Percentiles rank a stretch among this genome's conserved stretches.
Conservation (phyloP, 2,113 vertebrate genomes). For the Brachyhypopomus occidentalis region DNA sequence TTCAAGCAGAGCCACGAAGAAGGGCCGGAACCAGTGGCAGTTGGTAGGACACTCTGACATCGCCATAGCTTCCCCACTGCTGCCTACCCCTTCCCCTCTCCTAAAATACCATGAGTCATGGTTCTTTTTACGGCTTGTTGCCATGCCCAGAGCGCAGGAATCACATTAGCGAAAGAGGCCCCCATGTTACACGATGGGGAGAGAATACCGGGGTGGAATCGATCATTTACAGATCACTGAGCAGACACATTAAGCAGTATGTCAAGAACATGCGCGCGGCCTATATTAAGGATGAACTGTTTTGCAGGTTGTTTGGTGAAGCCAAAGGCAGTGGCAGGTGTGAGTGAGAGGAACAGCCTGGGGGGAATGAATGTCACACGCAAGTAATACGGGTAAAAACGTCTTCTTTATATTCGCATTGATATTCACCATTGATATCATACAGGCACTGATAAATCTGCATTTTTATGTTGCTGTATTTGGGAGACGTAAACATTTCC, state of each 20-base stretch:
- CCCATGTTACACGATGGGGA: constrained; percentile 39
- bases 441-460: too few species aligned
- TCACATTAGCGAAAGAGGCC: constrained; percentile 57
- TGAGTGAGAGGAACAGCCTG: not conserved
- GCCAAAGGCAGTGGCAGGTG: not conserved
- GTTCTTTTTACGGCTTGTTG: constrained; percentile 54
- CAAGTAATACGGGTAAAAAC: not conserved
- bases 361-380: not conserved
- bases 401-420: not conserved
- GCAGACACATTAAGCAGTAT: constrained; percentile 32
- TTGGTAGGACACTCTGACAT: constrained; percentile 33
- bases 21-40: constrained; percentile 18
- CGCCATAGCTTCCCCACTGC: constrained; percentile 27
- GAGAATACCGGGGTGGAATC: constrained; percentile 35
- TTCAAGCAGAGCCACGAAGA: constrained; percentile 11
- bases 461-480: not conserved
- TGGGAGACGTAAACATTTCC: not conserved
- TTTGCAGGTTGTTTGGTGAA: constrained; percentile 2
- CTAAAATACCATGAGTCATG: constrained; percentile 51
- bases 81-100: constrained; percentile 29
- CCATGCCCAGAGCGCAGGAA: constrained; percentile 38
- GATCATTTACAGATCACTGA: constrained; percentile 52
- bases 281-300: constrained; percentile 34
- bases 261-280: constrained; percentile 31
- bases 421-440: not conserved